A percentile compares a stretch with the other conserved stretches of the same genome.
Evolutionary conservation across 2,113 vertebrate genomes (phyloP).

Genomic region (Cyprichromis sp.): DNA sequence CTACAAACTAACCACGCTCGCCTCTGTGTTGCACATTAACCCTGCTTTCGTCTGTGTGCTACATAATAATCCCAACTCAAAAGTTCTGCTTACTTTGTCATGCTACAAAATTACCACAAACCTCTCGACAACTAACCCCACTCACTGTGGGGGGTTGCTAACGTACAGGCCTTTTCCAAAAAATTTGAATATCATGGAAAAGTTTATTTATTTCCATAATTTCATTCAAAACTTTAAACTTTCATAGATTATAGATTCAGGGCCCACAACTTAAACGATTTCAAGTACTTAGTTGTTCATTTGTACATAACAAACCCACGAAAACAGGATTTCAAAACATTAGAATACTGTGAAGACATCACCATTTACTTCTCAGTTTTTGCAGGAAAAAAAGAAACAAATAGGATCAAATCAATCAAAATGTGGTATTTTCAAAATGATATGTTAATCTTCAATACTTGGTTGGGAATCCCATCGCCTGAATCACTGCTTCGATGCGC

Average conservation of each 20-base stretch:
- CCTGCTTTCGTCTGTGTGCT: not conserved
- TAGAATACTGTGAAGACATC: not conserved
- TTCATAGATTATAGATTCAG: not conserved
- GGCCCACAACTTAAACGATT: accelerated
- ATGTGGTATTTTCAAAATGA: not conserved
- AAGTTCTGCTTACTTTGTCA: not conserved
- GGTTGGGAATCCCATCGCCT: accelerated
- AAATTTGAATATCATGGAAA: accelerated
- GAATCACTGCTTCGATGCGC: not conserved
- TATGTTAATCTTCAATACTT: not conserved
- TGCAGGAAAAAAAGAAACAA: not conserved
- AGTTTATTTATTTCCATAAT: not conserved
- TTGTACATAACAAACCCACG: accelerated
- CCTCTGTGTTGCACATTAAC: not conserved
- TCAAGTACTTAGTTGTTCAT: not conserved
- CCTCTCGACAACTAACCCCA: accelerated
- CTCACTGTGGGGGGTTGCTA: not conserved
- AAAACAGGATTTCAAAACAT: accelerated
- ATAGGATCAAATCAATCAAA: not conserved
- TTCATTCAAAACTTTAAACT: not conserved
- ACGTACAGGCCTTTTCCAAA: accelerated
- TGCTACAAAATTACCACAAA: not conserved
- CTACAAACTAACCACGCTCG: not conserved
- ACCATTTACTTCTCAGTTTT: not conserved
- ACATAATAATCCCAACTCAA: not conserved